These are phyloP conservation scores for Festucalex cinctus DNA, from an alignment of 2,113 vertebrate genomes.

Conservation along the genomic window DNA sequence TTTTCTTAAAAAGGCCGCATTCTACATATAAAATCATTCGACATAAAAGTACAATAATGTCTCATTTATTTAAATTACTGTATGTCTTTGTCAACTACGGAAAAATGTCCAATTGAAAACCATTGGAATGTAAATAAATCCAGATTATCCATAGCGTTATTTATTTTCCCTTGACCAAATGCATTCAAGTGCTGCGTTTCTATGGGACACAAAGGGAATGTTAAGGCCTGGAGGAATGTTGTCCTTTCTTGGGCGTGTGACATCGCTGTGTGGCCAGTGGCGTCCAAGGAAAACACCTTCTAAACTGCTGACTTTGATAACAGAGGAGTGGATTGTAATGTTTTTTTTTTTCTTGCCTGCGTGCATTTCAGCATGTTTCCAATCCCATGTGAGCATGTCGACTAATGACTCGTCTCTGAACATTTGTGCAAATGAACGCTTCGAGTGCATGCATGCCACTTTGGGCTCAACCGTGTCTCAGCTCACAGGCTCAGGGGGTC, in stretches of 20 bases:
- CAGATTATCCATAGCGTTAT: not conserved
- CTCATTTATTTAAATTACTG: no score
- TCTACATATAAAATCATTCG: not conserved
- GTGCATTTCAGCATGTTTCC: constrained; percentile 27
- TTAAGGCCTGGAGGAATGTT: constrained; percentile 45
- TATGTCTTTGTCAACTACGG: no score
- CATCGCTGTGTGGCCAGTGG: constrained; percentile 33
- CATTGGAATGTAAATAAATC: not conserved
- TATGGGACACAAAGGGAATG: constrained; percentile 20
- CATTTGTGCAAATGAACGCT: constrained; percentile 45
- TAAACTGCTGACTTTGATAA: constrained; percentile 61
- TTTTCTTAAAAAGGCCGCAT: not conserved
- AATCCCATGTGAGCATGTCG: constrained; percentile 39
- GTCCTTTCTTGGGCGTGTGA: constrained; percentile 49
- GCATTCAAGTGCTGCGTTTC: constrained; percentile 7
- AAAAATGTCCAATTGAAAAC: not conserved
- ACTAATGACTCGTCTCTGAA: constrained; percentile 34
- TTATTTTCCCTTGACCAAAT: not conserved
- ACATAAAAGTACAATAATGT: not conserved
- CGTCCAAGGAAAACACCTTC: constrained; percentile 57
- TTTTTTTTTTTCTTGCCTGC: constrained; percentile 12
- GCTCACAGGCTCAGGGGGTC: not conserved
- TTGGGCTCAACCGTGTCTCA: constrained; percentile 9
- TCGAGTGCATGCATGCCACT: constrained; percentile 15
- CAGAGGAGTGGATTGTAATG: constrained; percentile 32